Conservation (phyloP, 2,888 invertebrate species). For the Scaptomyza flava region DNA sequence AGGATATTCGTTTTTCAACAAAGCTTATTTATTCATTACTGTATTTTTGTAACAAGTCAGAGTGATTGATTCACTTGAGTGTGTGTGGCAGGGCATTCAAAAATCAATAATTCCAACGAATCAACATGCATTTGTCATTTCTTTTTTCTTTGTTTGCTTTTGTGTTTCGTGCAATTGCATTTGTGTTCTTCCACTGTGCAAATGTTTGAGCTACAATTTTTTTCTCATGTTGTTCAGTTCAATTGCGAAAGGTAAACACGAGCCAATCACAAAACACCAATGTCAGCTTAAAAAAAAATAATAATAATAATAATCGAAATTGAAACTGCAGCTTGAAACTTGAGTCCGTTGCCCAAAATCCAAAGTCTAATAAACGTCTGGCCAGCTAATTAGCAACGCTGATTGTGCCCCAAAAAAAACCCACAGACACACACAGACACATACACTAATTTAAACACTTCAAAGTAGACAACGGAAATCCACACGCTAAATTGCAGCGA, state of each 20-base stretch:
- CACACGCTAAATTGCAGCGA: slow-evolving; percentile 45
- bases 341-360: slow-evolving; percentile 48
- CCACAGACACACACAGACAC: slow-evolving; percentile 15
- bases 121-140: slow-evolving; percentile 61
- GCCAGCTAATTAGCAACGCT: slow-evolving; percentile 63
- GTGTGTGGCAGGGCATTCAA: slow-evolving; percentile 19
- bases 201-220: slow-evolving; percentile 58
- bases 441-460: slow-evolving; percentile 13
- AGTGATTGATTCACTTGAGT: not conserved
- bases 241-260: slow-evolving; percentile 27
- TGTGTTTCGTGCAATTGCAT: slow-evolving; percentile 64
- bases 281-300: slow-evolving; percentile 6
- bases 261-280: slow-evolving; percentile 18
- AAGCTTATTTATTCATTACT: too few relatives aligned
- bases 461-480: slow-evolving; percentile 23
- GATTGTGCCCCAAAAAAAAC: slow-evolving; percentile 50
- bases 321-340: slow-evolving; percentile 40
- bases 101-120: slow-evolving; percentile 24
- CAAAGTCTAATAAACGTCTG: slow-evolving; percentile 71
- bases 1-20: too few relatives aligned
- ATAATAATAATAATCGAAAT: slow-evolving; percentile 9
- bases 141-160: slow-evolving; percentile 17
- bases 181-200: slow-evolving; percentile 37
- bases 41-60: too few relatives aligned
- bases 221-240: slow-evolving; percentile 26